Percentiles rank a stretch among this genome's conserved stretches.
These are phyloP conservation scores for Podarcis muralis DNA, from an alignment of 2,113 vertebrate species.

Conservation along the genomic window DNA sequence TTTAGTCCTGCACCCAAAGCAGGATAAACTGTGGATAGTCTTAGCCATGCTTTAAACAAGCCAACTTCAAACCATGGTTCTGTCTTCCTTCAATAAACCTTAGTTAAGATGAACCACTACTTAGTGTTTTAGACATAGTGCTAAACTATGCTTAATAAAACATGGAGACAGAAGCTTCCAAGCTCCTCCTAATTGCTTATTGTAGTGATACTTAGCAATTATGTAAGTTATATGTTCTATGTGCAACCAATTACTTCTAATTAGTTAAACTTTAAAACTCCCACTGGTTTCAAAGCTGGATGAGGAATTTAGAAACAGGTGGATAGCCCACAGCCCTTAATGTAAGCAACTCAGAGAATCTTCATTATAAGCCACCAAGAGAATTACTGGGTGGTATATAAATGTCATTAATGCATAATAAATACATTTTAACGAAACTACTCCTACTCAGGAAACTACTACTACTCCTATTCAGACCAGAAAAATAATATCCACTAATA, in stretches of 20 bases:
- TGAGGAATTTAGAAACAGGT: not conserved
- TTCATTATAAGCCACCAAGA: too few species aligned
- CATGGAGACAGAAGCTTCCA: not conserved
- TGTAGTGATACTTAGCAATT: not conserved
- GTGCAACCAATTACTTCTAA: conserved; percentile 3
- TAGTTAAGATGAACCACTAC: not conserved
- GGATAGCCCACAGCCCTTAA: not conserved
- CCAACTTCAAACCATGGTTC: not conserved
- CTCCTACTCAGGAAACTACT: not conserved
- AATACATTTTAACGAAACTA: not conserved
- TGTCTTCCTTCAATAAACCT: not conserved
- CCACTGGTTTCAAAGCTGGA: not conserved
- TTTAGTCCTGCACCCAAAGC: not conserved
- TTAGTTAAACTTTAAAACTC: not conserved
- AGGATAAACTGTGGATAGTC: not conserved
- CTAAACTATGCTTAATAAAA: not conserved
- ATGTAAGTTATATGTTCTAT: not conserved
- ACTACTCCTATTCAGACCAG: not conserved
- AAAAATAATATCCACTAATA: not conserved
- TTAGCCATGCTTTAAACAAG: not conserved
- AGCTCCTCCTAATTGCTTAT: not conserved
- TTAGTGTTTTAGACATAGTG: not conserved
- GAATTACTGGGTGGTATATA: too few species aligned
- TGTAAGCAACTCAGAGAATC: too few species aligned
- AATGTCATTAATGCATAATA: too few species aligned